Conservation (phyloP, 2,113 vertebrate species). For the Isichthys henryi region DNA sequence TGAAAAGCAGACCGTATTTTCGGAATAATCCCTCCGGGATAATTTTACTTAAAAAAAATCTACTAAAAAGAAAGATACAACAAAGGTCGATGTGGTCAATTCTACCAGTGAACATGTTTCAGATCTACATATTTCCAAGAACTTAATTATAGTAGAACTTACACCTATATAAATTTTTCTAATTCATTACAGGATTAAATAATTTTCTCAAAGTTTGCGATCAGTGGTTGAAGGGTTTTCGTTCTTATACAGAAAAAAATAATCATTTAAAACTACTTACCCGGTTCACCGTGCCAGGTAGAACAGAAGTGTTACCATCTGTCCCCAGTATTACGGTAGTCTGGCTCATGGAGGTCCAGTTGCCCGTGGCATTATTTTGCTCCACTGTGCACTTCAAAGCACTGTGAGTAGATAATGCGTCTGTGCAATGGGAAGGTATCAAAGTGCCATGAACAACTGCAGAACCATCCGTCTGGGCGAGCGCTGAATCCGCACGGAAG, state of each 20-base stretch:
- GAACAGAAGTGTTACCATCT: slow-evolving; percentile 86
- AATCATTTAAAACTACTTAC: slow-evolving; percentile 66
- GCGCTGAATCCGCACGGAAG: slow-evolving; percentile 57
- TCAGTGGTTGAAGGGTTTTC: not conserved
- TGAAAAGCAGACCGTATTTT: not conserved
- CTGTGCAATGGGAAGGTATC: slow-evolving; percentile 59
- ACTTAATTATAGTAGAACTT: not conserved
- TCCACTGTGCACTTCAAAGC: slow-evolving; percentile 70
- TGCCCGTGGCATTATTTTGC: slow-evolving; percentile 70
- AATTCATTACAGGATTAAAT: not conserved
- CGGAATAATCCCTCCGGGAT: not conserved
- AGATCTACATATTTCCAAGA: not conserved
- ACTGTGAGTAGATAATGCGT: slow-evolving; percentile 48
- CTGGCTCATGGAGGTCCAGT: slow-evolving; percentile 86
- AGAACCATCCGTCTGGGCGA: slow-evolving; percentile 36
- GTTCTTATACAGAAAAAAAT: slow-evolving; percentile 17
- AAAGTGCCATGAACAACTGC: slow-evolving; percentile 60
- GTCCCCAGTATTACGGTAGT: slow-evolving; percentile 89
- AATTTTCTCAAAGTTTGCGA: not conserved
- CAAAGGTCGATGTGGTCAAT: not conserved
- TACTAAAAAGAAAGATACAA: not conserved
- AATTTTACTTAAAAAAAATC: not conserved
- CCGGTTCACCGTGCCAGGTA: slow-evolving; percentile 67
- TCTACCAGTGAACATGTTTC: not conserved
- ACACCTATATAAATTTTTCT: not conserved